Evolutionary conservation across 1,140 invertebrate species (phyloP).

Genomic region (Aphelenchoides fujianensis): DNA sequence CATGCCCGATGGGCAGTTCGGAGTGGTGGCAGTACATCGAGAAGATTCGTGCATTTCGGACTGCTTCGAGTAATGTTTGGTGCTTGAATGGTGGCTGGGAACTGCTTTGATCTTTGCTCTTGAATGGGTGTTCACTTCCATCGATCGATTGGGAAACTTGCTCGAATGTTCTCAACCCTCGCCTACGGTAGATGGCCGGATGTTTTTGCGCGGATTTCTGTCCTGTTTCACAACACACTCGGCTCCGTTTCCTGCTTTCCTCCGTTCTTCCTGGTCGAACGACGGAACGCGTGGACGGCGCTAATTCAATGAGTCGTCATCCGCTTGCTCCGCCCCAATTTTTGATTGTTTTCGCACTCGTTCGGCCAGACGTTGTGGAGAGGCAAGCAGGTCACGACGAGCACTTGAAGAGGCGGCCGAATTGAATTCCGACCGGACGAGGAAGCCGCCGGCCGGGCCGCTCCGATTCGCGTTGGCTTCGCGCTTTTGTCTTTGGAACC

Average conservation of each 20-base stretch:
- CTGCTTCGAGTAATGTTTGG: not conserved
- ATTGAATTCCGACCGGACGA: slow-evolving; percentile 1
- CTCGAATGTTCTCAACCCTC: too few relatives aligned
- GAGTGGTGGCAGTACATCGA: too few relatives aligned
- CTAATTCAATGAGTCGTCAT: not conserved
- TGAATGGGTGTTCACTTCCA: not conserved
- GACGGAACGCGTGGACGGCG: not conserved
- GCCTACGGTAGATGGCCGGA: too few relatives aligned
- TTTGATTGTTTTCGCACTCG: not conserved
- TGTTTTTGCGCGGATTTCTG: too few relatives aligned
- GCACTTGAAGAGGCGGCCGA: not conserved
- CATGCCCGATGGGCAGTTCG: too few relatives aligned
- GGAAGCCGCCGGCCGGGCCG: not conserved
- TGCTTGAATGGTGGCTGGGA: not conserved
- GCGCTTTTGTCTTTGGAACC: not conserved
- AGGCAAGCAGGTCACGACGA: slow-evolving; percentile 1
- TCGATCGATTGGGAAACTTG: not conserved
- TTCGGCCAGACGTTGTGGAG: not conserved
- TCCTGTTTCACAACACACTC: too few relatives aligned
- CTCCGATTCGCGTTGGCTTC: not conserved
- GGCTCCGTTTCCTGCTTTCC: too few relatives aligned
- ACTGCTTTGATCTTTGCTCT: too few relatives aligned
- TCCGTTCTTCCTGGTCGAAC: not conserved
- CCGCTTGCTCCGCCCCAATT: not conserved
- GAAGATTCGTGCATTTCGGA: not conserved